Evolutionary conservation across 2,113 vertebrate genomes (phyloP).

Genomic region (Mirza zaza): DNA sequence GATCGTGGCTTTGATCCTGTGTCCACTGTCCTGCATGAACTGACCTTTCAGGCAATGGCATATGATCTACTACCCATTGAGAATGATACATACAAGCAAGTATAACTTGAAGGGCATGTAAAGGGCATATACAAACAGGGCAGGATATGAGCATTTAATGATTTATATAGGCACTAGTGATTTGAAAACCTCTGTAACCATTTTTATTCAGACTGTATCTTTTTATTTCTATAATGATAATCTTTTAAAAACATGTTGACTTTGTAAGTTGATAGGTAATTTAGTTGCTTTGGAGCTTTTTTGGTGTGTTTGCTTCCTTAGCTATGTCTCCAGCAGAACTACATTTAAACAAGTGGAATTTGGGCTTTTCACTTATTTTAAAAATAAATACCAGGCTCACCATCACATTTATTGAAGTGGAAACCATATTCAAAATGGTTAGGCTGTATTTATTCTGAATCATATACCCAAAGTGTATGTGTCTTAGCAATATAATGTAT

Average conservation of each 20-base stretch:
- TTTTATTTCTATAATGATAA: not conserved
- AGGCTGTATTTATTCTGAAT: conserved; percentile 41
- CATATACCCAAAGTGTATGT: not conserved
- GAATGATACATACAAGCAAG: conserved; percentile 95
- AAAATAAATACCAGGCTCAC: not conserved
- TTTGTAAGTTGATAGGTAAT: not conserved
- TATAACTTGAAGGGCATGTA: conserved; percentile 63
- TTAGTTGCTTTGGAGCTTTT: conserved; percentile 26
- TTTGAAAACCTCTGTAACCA: not conserved
- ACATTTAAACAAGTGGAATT: conserved; percentile 11
- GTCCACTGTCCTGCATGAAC: conserved; percentile 95
- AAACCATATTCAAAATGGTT: conserved; percentile 32
- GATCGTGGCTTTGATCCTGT: conserved; percentile 97
- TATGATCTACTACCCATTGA: conserved; percentile 96
- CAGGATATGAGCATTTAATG: not conserved
- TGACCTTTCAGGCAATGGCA: conserved; percentile 99
- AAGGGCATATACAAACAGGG: not conserved
- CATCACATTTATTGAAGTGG: not conserved
- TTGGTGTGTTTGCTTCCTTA: conserved; percentile 31
- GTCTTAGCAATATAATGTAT: not conserved
- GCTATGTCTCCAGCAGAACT: not conserved
- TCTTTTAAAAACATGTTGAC: conserved; percentile 8
- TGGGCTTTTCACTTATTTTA: not conserved
- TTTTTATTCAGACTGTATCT: conserved; percentile 9
- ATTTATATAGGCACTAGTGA: not conserved